Base-by-base conservation (phyloP, 2,113 vertebrate genomes). In the Suricata suricatta region DNA sequence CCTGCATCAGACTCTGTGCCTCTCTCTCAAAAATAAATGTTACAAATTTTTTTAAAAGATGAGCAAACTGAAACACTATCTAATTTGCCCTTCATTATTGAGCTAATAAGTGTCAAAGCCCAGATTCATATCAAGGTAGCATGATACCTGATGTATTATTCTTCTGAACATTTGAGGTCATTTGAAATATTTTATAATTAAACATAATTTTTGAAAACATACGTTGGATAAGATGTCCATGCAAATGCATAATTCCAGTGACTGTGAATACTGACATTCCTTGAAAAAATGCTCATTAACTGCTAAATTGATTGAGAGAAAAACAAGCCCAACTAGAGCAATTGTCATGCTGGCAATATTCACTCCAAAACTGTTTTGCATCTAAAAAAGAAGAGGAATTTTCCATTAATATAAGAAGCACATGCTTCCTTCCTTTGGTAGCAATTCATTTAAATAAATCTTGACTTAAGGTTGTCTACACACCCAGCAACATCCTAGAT, bases 311-410 rank as follows among this genome's bases (percentile, higher is more conserved):
- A 79, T 1, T 0, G 52, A 83, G 11, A 98, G 72, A 5, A 92
- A 83, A 89, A 38, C 5, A 54, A 38, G 10, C 2, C 95, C 97
- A 1, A 44, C 13, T 0, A 96, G 0, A 0, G 86, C 77, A 2
- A 92, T 10, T 1, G 1, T 0, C 14, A 91, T 7, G 2, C 93
- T 91, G 85, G 91, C 41, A 1, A 69, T 2, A 17, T 89, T 93
- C 81, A 95, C 93, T 54, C 76, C 93, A 27, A 94, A 80, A 17
- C n/a, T 88, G 71, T 23, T 79, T 12, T 94, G 21, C 50, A 95
- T 41, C 97, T 97, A 66, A 93, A 93, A 89, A 4, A 60, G 35
- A 64, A 35, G 1, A 68, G 69, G 64, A 91, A 85, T 44, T 54
- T 27, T 5, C n/a, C 0, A 6, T 85, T 31, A 79, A 63, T 35